phyloP scores from a whole-genome alignment of 92 coral and sea anemone species.

The Porites evermanni region DNA sequence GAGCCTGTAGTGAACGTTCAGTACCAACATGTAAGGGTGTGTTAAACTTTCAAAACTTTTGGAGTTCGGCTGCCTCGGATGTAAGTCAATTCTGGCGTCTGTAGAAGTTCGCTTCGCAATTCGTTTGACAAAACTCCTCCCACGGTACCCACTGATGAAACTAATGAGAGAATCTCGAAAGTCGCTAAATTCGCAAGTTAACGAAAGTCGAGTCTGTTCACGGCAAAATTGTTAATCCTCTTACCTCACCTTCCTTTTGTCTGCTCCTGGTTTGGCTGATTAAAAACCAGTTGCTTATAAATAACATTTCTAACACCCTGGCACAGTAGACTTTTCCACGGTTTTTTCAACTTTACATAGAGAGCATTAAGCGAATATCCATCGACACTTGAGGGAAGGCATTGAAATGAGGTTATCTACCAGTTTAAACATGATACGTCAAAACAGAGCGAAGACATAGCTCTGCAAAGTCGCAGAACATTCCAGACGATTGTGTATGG shows the following conservation, averaged over 20 bases:
- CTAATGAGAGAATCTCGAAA: constrained; percentile 69
- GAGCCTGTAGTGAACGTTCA: constrained; percentile 10
- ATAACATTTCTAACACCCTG: constrained; percentile 52
- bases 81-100: constrained; percentile 55
- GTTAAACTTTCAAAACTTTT: constrained; percentile 38
- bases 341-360: no score
- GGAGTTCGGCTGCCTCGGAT: constrained; percentile 54
- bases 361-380: no score
- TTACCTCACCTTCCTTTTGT: constrained; percentile 25
- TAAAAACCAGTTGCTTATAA: constrained; percentile 60
- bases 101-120: constrained; percentile 58
- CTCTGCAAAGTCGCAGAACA: no score
- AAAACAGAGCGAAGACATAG: no score
- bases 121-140: constrained; percentile 6
- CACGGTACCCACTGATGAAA: constrained; percentile 29
- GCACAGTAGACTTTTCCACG: neutral
- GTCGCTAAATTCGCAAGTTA: constrained; percentile 64
- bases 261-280: constrained; percentile 64
- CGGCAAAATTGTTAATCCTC: constrained; percentile 66
- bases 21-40: neutral
- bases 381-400: no score
- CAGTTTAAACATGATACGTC: no score
- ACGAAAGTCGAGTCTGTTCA: constrained; percentile 54
- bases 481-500: no score
- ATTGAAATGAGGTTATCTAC: no score